Conservation (phyloP, 2,113 vertebrate genomes). For the Nannospalax galili region DNA sequence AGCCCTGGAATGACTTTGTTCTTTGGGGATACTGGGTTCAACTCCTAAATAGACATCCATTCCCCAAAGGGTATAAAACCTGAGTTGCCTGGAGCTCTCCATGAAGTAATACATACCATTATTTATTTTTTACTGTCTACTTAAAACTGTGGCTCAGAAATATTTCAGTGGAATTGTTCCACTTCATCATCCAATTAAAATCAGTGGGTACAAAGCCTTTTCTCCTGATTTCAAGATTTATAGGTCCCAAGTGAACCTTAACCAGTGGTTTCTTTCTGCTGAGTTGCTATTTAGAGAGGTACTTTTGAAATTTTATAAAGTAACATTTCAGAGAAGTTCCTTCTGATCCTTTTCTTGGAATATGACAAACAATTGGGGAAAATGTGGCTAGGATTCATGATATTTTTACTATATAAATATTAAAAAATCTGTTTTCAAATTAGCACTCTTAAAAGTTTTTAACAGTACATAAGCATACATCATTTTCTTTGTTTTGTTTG, state of each 20-base stretch:
- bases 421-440: neutral
- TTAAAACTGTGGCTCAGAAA: constrained; percentile 61
- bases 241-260: constrained; percentile 40
- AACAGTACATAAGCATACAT: neutral
- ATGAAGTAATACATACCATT: constrained; percentile 34
- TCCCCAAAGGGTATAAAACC: constrained; percentile 25
- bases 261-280: constrained; percentile 55
- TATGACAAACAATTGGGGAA: neutral
- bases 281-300: constrained; percentile 32
- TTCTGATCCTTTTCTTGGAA: constrained; percentile 17
- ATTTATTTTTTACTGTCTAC: constrained; percentile 57
- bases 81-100: constrained; percentile 42
- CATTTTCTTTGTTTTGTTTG: neutral
- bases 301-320: constrained; percentile 67
- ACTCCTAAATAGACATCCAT: neutral
- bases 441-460: neutral
- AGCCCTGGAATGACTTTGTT: constrained; percentile 48
- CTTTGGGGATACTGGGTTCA: constrained; percentile 34
- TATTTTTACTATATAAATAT: neutral
- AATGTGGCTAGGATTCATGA: neutral
- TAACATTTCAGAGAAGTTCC: constrained; percentile 50
- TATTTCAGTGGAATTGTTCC: constrained; percentile 36
- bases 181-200: constrained; percentile 49
- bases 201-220: constrained; percentile 7
- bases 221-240: constrained; percentile 62